A percentile compares a stretch with the other conserved stretches of the same genome.
These are phyloP conservation scores for Scelioninae gen. 2 DNA, from an alignment of 2,888 invertebrate genomes.

Conservation along the genomic window DNA sequence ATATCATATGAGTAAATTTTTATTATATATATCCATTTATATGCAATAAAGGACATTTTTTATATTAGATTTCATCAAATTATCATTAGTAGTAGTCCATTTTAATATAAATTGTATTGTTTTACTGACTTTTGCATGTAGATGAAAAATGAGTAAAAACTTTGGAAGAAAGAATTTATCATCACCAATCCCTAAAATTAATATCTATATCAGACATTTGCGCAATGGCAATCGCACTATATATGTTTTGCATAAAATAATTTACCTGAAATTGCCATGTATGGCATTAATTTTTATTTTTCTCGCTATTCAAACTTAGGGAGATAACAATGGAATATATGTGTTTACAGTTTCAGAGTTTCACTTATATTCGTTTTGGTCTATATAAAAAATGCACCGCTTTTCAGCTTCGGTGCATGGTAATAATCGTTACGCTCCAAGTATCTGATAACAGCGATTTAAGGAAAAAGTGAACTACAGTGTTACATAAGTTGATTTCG, in stretches of 20 bases:
- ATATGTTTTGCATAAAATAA: not conserved
- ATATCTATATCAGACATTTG: too few relatives aligned
- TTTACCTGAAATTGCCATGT: slow-evolving; percentile 38
- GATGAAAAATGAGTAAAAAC: too few relatives aligned
- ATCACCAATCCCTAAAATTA: too few relatives aligned
- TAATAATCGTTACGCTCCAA: slow-evolving; percentile 50
- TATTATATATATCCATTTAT: slow-evolving; percentile 18
- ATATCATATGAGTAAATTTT: slow-evolving; percentile 17
- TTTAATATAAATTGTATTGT: too few relatives aligned
- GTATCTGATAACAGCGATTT: slow-evolving; percentile 45
- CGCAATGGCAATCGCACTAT: not conserved
- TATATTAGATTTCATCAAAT: slow-evolving; percentile 28
- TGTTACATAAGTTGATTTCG: slow-evolving; percentile 44
- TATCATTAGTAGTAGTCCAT: too few relatives aligned
- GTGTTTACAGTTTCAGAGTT: slow-evolving; percentile 36
- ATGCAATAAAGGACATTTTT: slow-evolving; percentile 28
- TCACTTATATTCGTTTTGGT: slow-evolving; percentile 25
- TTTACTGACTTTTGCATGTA: too few relatives aligned
- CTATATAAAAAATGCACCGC: slow-evolving; percentile 30
- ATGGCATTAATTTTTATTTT: slow-evolving; percentile 41
- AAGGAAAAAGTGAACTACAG: slow-evolving; percentile 43
- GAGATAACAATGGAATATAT: slow-evolving; percentile 31
- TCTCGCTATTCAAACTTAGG: slow-evolving; percentile 28
- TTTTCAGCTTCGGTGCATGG: slow-evolving; percentile 40
- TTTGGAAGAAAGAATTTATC: too few relatives aligned